Percentiles rank a stretch among this genome's conserved stretches.
Conservation (phyloP, 2,113 vertebrate genomes). For the Piprites chloris region DNA sequence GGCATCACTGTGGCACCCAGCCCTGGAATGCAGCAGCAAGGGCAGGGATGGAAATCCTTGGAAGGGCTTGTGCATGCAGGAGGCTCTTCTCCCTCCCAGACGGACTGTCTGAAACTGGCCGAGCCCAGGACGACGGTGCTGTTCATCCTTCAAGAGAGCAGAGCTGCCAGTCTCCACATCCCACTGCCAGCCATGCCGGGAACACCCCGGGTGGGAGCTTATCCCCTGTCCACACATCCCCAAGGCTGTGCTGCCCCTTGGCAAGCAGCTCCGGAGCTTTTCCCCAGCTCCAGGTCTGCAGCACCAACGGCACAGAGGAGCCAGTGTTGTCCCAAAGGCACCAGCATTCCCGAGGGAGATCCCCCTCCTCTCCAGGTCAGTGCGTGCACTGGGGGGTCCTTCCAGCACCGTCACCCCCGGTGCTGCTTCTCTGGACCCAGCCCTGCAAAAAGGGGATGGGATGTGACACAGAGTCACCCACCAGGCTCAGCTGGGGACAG, state of each 20-base stretch:
- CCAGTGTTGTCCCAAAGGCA: background rate
- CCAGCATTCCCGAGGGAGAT: fast-evolving
- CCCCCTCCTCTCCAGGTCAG: background rate
- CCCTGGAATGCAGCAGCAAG: background rate
- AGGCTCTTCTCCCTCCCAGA: background rate
- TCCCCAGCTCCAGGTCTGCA: background rate
- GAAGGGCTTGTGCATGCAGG: background rate
- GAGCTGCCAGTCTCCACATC: background rate
- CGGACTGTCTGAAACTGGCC: background rate
- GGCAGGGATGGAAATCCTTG: background rate
- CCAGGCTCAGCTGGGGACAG: background rate
- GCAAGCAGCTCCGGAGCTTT: background rate
- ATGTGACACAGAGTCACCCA: background rate
- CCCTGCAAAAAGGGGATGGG: background rate
- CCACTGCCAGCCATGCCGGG: background rate
- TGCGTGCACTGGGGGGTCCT: background rate
- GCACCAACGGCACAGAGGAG: background rate
- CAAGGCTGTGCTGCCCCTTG: background rate
- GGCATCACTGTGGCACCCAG: background rate
- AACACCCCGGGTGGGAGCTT: background rate
- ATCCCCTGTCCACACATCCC: background rate
- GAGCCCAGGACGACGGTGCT: fast-evolving
- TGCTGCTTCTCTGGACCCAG: background rate
- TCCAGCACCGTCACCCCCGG: background rate
- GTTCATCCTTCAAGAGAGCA: background rate